These are phyloP conservation scores for Epistrophe grossulariae DNA, from an alignment of 2,888 invertebrate species.

Conservation along the genomic window DNA sequence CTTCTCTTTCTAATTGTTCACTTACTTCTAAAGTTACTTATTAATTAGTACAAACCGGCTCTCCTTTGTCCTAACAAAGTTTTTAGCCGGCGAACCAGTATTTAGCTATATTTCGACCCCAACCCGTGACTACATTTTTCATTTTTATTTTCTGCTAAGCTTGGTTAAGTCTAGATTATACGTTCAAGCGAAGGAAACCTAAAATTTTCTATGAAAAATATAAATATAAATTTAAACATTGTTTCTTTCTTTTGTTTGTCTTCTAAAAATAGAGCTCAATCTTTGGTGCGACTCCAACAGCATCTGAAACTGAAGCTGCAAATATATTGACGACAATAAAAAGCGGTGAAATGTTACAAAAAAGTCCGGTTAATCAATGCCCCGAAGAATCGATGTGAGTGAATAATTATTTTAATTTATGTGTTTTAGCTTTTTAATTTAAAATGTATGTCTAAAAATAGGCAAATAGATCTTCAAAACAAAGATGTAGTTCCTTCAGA, in stretches of 20 bases:
- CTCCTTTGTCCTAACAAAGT: too few relatives aligned
- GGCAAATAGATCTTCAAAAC: slow-evolving; percentile 53
- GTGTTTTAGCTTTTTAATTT: background rate
- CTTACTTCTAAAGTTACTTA: too few relatives aligned
- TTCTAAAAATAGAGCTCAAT: slow-evolving; percentile 38
- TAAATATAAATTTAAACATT: too few relatives aligned
- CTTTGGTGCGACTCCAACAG: slow-evolving; percentile 77
- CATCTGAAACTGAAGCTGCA: slow-evolving; percentile 82
- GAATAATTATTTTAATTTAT: background rate
- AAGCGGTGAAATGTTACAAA: slow-evolving; percentile 78
- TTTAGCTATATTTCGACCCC: too few relatives aligned
- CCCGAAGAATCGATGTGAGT: slow-evolving; percentile 58
- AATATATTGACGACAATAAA: slow-evolving; percentile 82
- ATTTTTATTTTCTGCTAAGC: background rate
- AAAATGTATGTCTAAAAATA: background rate
- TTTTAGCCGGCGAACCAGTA: too few relatives aligned
- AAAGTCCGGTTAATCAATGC: slow-evolving; percentile 43
- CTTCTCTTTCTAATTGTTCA: too few relatives aligned
- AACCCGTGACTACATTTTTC: background rate
- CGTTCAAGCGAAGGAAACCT: too few relatives aligned
- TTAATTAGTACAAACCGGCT: too few relatives aligned
- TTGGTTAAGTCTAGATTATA: too few relatives aligned
- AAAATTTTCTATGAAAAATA: too few relatives aligned
- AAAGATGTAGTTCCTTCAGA: slow-evolving; percentile 53
- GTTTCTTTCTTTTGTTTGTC: background rate